phyloP scores from a whole-genome alignment of 2,888 invertebrate genomes.

The Cylindroiulus punctatus region DNA sequence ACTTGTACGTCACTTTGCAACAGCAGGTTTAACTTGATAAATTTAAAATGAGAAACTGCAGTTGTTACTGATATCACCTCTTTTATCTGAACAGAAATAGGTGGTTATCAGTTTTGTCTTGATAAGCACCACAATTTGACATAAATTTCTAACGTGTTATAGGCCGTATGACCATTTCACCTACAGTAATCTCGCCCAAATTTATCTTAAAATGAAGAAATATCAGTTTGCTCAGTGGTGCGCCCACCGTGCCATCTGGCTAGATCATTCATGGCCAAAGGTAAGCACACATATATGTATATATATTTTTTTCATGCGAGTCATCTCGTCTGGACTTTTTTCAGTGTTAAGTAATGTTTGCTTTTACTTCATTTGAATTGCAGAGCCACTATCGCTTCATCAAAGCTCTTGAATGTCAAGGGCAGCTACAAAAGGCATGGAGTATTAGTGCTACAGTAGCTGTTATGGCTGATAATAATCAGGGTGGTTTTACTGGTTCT shows the following conservation, averaged over 20 bases:
- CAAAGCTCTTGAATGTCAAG: conserved; percentile 12
- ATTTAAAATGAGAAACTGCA: too few species aligned
- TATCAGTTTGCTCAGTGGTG: conserved; percentile 24
- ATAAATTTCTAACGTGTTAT: background rate
- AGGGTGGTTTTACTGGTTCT: background rate
- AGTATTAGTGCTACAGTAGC: background rate
- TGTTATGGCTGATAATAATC: background rate
- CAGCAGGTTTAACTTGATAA: too few species aligned
- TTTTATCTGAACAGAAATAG: background rate
- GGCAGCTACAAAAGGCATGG: background rate
- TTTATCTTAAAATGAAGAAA: conserved; percentile 9
- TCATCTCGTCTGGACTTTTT: background rate
- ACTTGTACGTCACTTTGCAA: too few species aligned
- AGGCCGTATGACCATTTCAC: background rate
- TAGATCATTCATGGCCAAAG: conserved; percentile 15
- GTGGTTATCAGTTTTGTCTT: background rate
- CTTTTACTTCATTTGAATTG: background rate
- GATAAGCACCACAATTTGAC: background rate
- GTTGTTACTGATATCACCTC: too few species aligned
- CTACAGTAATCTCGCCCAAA: background rate
- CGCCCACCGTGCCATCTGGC: conserved; percentile 12
- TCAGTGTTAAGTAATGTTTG: background rate
- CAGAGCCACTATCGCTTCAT: conserved; percentile 9
- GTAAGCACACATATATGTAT: too few species aligned
- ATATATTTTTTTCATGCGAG: too few species aligned